phyloP scores from a whole-genome alignment of 2,113 vertebrate species.

The Odontophorus gujanensis region DNA sequence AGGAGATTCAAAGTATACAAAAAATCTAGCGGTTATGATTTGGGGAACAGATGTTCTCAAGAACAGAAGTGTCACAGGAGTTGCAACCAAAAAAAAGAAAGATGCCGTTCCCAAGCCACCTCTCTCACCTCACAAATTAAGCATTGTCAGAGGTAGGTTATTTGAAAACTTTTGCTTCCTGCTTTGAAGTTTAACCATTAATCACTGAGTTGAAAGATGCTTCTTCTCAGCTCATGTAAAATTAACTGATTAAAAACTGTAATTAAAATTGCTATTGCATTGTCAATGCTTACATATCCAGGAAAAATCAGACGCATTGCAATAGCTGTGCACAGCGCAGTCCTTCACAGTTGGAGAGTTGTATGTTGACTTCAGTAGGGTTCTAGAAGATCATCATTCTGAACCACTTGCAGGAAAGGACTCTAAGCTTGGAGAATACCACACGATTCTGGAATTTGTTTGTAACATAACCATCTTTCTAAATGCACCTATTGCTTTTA shows the following conservation, averaged over 20 bases:
- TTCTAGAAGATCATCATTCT: slow-evolving; percentile 13
- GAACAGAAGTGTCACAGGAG: slow-evolving; percentile 98
- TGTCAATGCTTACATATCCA: slow-evolving; percentile 4
- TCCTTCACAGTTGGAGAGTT: slow-evolving; percentile 40
- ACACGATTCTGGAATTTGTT: slow-evolving; percentile 36
- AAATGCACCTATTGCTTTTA: slow-evolving; percentile 25
- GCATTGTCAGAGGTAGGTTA: slow-evolving; percentile 95
- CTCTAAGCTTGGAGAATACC: slow-evolving; percentile 33
- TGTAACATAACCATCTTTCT: not conserved
- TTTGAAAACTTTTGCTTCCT: slow-evolving; percentile 72
- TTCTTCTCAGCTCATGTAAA: slow-evolving; percentile 64
- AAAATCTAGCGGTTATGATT: slow-evolving; percentile 99
- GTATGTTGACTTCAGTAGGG: slow-evolving; percentile 17
- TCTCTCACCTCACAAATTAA: slow-evolving; percentile 97
- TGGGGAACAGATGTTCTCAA: slow-evolving; percentile 99
- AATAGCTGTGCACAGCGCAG: slow-evolving; percentile 61
- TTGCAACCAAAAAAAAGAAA: slow-evolving; percentile 99
- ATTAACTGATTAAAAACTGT: slow-evolving; percentile 67
- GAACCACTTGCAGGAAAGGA: slow-evolving; percentile 45
- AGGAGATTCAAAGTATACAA: slow-evolving; percentile 99
- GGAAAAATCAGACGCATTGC: slow-evolving; percentile 32
- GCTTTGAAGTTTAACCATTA: slow-evolving; percentile 69
- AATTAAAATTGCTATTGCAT: slow-evolving; percentile 63
- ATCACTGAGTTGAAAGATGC: slow-evolving; percentile 70
- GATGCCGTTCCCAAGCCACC: slow-evolving; percentile 97